Base-by-base conservation (phyloP, 2,888 invertebrate genomes). In the Cyclophora punctaria region DNA sequence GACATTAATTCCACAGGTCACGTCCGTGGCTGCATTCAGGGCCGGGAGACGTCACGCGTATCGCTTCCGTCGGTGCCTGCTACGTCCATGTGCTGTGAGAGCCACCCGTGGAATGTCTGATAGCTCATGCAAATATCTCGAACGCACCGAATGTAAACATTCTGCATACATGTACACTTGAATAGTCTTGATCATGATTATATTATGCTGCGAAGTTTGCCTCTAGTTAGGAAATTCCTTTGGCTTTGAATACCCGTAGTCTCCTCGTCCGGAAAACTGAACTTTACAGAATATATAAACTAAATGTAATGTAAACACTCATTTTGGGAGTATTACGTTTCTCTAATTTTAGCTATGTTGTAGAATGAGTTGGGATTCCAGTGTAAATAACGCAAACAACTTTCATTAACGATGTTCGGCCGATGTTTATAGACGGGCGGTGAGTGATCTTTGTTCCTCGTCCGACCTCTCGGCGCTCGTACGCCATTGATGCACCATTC, bases 21-120 rank as follows among this genome's bases (percentile, higher is more conserved):
- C 86, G 86, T 85, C 70, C 68, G 63, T 60, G 66, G 71, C 20
- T 20, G 69, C 70, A 71, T 51, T 72, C 69, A 69, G 71, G 68
- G 67, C 61, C 58, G 62, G 67, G 67, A 77, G 78, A 71, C 80
- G 74, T 83, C 86, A 86, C 83, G 85, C 78, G 75, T 74, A 67
- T 57, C 67, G 69, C 77, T 84, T 87, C 86, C 86, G 83, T 73
- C 71, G 79, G 66, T 66, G 66, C 69, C 69, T 65, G 66, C 74
- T 79, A 78, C 74, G 69, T 66, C 54, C 70, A 64, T 72, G 64
- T 71, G 68, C 65, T 66, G 62, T 57, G 63, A 59, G 63, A 58
- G 57, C 61, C 53, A 58, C 43, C 45, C 57, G 51, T 53, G 59
- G 53, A 59, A 57, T 56, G 53, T 55, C 48, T 51, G 44, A 44